Conservation (phyloP, 2,797 vertebrate species). For the Echiichthys vipera region DNA sequence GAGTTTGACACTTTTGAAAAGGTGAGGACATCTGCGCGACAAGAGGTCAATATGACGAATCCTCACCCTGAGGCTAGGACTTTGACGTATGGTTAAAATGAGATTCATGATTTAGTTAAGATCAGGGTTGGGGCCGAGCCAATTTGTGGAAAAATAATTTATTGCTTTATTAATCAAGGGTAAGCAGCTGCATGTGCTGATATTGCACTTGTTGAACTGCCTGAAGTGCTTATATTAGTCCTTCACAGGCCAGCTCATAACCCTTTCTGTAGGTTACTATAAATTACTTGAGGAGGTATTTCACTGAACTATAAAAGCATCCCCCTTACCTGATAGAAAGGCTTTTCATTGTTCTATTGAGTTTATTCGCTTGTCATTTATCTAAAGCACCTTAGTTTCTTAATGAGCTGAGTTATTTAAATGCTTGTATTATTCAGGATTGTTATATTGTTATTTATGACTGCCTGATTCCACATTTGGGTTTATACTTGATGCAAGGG, state of each 20-base stretch:
- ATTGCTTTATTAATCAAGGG: slow-evolving; percentile 22
- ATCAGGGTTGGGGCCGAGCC: not conserved
- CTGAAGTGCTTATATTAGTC: not conserved
- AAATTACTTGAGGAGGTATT: not conserved
- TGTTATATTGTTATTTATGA: not conserved
- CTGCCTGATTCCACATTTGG: not conserved
- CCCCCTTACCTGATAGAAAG: not conserved
- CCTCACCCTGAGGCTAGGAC: not conserved
- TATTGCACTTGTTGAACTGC: slow-evolving; percentile 10
- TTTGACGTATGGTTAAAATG: not conserved
- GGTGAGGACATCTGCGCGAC: slow-evolving; percentile 19
- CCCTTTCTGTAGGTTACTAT: not conserved
- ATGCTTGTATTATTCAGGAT: not conserved
- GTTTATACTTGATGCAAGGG: not conserved
- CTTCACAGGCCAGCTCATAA: slow-evolving; percentile 3
- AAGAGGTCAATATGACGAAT: not conserved
- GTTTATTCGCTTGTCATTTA: not conserved
- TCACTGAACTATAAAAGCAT: not conserved
- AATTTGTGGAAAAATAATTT: not conserved
- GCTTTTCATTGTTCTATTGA: not conserved
- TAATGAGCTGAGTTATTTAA: not conserved
- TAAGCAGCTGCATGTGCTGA: slow-evolving; percentile 10
- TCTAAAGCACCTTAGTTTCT: not conserved
- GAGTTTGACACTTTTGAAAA: slow-evolving; percentile 10
- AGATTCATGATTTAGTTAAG: not conserved